Percentiles rank a stretch among this genome's conserved stretches.
Evolutionary conservation across 1,140 invertebrate species (phyloP).

Genomic region (Nautilus pompilius): DNA sequence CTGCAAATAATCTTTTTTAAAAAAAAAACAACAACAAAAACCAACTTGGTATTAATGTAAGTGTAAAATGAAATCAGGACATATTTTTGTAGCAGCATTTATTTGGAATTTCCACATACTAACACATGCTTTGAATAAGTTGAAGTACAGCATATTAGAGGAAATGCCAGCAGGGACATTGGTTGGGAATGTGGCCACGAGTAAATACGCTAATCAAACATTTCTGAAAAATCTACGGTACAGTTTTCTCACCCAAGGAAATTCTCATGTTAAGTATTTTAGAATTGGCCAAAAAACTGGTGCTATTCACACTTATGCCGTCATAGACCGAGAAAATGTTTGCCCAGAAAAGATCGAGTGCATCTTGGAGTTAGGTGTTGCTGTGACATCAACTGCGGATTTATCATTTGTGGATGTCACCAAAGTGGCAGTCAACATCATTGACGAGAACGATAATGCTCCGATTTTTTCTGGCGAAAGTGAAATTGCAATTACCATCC

Average conservation of each 20-base stretch:
- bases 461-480: constrained; percentile 68
- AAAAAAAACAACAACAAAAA: too few species aligned
- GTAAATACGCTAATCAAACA: not conserved
- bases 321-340: constrained; percentile 36
- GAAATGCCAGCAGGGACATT: not conserved
- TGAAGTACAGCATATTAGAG: not conserved
- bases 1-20: too few species aligned
- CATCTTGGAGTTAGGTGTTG: constrained; percentile 32
- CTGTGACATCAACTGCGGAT: constrained; percentile 20
- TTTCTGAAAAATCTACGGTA: constrained; percentile 8
- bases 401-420: constrained; percentile 35
- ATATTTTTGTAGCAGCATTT: too few species aligned
- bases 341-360: constrained; percentile 27
- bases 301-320: constrained; percentile 19
- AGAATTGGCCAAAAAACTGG: constrained; percentile 26
- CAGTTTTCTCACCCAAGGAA: constrained; percentile 30
- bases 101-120: not conserved
- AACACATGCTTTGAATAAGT: not conserved
- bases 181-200: not conserved
- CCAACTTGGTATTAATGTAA: too few species aligned
- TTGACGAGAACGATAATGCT: constrained; percentile 92
- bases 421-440: constrained; percentile 32
- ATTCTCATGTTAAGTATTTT: constrained; percentile 56
- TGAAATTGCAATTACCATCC: constrained; percentile 29
- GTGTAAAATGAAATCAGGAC: too few species aligned